Conservation (phyloP, 2,888 invertebrate species). For the Ormyrus rosae region DNA sequence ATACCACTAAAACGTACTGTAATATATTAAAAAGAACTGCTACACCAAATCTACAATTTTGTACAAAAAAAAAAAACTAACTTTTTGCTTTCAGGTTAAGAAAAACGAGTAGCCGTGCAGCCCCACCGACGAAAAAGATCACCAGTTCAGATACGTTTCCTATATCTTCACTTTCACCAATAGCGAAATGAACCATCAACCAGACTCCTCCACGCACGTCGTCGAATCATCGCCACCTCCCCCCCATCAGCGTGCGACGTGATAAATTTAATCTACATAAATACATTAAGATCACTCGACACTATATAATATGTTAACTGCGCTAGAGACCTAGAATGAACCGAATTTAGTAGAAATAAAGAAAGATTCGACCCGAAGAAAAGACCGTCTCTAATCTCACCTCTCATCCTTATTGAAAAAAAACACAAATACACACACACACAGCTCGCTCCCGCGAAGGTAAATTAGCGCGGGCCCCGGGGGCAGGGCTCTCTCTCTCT, state of each 20-base stretch:
- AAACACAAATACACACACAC: no score
- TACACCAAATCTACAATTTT: no score
- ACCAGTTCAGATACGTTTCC: slow-evolving; percentile 9
- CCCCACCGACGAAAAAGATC: slow-evolving; percentile 26
- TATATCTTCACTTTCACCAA: not conserved
- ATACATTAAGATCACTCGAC: no score
- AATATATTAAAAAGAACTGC: no score
- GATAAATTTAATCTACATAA: not conserved
- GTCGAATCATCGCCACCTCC: not conserved
- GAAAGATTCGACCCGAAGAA: slow-evolving; percentile 8
- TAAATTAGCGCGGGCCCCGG: slow-evolving; percentile 41
- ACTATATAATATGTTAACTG: not conserved
- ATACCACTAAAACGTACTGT: no score
- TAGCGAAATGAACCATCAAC: slow-evolving; percentile 13
- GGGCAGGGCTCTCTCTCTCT: not conserved
- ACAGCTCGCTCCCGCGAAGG: no score
- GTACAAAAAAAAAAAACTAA: not conserved
- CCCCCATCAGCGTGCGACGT: not conserved
- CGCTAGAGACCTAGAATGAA: not conserved
- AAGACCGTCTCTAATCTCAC: not conserved
- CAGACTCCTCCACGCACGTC: not conserved
- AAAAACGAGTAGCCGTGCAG: not conserved
- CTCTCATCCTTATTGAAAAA: not conserved
- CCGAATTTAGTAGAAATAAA: slow-evolving; percentile 38
- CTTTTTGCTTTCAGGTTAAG: slow-evolving; percentile 46